Conservation (phyloP, 2,888 invertebrate species). For the Isoperla grammatica region DNA sequence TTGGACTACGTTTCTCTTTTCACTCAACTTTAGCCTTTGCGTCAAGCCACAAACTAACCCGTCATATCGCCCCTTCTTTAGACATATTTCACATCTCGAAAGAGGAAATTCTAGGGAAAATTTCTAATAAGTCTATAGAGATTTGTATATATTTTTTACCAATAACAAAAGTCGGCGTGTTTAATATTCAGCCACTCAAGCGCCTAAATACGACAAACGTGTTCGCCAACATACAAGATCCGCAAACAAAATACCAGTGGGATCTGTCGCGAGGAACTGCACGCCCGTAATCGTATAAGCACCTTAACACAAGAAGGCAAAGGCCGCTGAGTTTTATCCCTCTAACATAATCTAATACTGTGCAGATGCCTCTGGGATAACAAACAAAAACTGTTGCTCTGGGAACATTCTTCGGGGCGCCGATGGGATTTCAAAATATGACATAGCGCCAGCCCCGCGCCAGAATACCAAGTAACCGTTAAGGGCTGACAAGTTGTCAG, state of each 20-base stretch:
- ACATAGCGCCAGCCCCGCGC: slow-evolving; percentile 10
- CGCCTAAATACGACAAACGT: no score
- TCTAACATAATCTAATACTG: slow-evolving; percentile 15
- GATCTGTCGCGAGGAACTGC: no score
- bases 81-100: slow-evolving; percentile 6
- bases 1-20: slow-evolving; percentile 40
- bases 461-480: slow-evolving; percentile 20
- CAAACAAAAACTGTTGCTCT: slow-evolving; percentile 14
- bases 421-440: slow-evolving; percentile 22
- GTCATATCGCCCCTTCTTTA: slow-evolving; percentile 20
- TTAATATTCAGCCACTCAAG: no score
- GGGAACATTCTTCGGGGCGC: slow-evolving; percentile 14
- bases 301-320: no score
- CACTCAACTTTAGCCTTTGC: slow-evolving; percentile 16
- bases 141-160: neutral
- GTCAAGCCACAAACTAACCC: slow-evolving; percentile 21
- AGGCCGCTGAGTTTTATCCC: neutral
- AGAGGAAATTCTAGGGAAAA: neutral
- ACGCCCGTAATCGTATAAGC: no score
- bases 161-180: no score
- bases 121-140: slow-evolving; percentile 8
- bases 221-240: no score
- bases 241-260: no score
- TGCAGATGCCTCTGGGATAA: slow-evolving; percentile 1
- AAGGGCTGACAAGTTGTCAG: slow-evolving; percentile 18